Conservation (phyloP, 1,140 invertebrate species). For the Philaenus spumarius region DNA sequence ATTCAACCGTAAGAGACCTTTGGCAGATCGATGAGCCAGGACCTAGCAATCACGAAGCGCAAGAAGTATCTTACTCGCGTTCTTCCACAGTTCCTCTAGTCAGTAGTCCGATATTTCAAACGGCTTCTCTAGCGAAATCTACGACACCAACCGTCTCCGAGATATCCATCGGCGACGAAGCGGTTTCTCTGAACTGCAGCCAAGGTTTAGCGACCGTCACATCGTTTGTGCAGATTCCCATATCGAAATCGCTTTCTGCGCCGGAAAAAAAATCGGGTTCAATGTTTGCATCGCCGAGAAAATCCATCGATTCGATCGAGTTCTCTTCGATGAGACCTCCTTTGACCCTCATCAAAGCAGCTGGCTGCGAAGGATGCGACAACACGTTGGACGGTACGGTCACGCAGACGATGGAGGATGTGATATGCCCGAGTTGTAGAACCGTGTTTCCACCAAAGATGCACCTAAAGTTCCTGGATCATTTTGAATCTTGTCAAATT, state of each 20-base stretch:
- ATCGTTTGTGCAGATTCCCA: slow-evolving; percentile 20
- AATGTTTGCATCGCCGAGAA: slow-evolving; percentile 3
- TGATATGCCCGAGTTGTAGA: slow-evolving; percentile 34
- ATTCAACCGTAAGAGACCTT: neutral
- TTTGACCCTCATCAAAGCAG: neutral
- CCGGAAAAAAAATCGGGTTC: slow-evolving; percentile 13
- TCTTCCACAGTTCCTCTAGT: slow-evolving; percentile 13
- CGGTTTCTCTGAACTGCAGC: slow-evolving; percentile 14
- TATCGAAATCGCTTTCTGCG: slow-evolving; percentile 25
- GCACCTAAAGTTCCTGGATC: slow-evolving; percentile 33
- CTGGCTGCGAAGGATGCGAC: too few species aligned
- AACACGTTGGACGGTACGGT: slow-evolving; percentile 18
- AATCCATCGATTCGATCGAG: slow-evolving; percentile 15
- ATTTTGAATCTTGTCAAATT: slow-evolving; percentile 32
- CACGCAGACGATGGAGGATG: slow-evolving; percentile 29
- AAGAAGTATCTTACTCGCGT: slow-evolving; percentile 14
- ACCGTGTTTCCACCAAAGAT: slow-evolving; percentile 32
- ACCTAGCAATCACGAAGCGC: neutral
- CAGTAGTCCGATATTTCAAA: neutral
- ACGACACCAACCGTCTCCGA: neutral
- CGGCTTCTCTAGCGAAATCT: neutral
- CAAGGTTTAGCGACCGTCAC: slow-evolving; percentile 21
- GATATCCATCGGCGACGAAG: neutral
- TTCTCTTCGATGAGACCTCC: slow-evolving; percentile 7
- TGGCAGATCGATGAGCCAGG: neutral